Percentiles rank a stretch among this genome's conserved stretches.
These are phyloP conservation scores for Azemiops feae DNA, from an alignment of 2,113 vertebrate species.

Conservation along the genomic window DNA sequence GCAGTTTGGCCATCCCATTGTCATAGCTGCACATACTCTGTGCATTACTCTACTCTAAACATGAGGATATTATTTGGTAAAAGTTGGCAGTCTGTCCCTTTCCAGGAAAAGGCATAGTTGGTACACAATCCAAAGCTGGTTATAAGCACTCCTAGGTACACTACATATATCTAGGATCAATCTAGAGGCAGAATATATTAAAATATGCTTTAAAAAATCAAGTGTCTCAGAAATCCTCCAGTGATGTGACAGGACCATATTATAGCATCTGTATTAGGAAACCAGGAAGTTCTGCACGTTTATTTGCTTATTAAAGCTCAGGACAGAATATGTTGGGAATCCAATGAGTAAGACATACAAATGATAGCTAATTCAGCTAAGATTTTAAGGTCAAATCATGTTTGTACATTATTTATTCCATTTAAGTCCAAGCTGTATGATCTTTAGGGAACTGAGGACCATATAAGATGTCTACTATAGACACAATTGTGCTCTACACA, in stretches of 20 bases:
- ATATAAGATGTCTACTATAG: not conserved
- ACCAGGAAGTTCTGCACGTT: not conserved
- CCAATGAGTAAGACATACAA: not conserved
- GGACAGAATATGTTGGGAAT: not conserved
- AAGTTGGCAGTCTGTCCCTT: not conserved
- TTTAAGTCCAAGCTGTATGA: not conserved
- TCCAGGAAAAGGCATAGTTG: not conserved
- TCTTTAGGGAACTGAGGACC: not conserved
- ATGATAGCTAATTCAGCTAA: not conserved
- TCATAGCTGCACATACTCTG: not conserved
- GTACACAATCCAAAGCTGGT: not conserved
- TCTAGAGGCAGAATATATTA: not conserved
- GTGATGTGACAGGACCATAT: not conserved
- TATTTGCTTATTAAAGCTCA: not conserved
- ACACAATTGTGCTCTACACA: not conserved
- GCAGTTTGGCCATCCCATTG: not conserved
- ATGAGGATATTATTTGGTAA: not conserved
- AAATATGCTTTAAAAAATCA: not conserved
- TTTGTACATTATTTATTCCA: not conserved
- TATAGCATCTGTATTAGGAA: not conserved
- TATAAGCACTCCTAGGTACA: not conserved
- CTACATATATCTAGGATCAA: not conserved
- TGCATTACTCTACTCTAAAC: not conserved
- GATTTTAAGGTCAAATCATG: not conserved
- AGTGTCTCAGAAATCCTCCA: not conserved